Evolutionary conservation across 2,888 invertebrate genomes (phyloP).

Genomic region (Lysandra bellargus): DNA sequence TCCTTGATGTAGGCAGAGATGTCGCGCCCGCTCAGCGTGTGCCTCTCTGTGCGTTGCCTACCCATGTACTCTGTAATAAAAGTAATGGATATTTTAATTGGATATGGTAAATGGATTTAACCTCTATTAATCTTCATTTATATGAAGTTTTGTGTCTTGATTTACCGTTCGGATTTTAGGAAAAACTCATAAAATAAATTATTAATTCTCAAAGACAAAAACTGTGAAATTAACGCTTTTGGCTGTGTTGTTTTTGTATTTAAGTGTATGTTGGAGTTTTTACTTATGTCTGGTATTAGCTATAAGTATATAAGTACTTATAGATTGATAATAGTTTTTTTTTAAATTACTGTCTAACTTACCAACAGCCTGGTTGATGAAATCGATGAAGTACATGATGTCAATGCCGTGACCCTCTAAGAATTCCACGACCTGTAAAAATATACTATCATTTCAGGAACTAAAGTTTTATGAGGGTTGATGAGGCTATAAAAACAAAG

Average conservation of each 20-base stretch:
- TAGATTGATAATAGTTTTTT: too few relatives aligned
- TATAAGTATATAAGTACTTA: not conserved
- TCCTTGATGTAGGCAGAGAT: constrained; percentile 42
- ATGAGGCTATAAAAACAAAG: constrained; percentile 21
- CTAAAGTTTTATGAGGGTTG: constrained; percentile 8
- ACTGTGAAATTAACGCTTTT: too few relatives aligned
- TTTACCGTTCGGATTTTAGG: too few relatives aligned
- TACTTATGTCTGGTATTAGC: not conserved
- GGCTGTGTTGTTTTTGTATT: too few relatives aligned
- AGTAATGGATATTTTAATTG: not conserved
- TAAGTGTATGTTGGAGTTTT: too few relatives aligned
- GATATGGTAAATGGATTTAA: too few relatives aligned
- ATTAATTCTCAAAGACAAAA: too few relatives aligned
- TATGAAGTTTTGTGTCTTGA: too few relatives aligned
- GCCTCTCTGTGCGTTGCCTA: constrained; percentile 37
- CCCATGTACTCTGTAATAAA: constrained; percentile 32
- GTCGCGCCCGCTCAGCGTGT: constrained; percentile 40
- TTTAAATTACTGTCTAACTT: constrained; percentile 26
- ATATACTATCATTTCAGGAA: not conserved
- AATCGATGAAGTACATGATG: constrained; percentile 60
- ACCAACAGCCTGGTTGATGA: constrained; percentile 58
- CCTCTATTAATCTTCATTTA: too few relatives aligned
- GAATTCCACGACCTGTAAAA: constrained; percentile 61
- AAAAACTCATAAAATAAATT: too few relatives aligned
- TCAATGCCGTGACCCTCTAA: constrained; percentile 68